Base-by-base conservation (phyloP, 1,140 invertebrate species). In the Stegodyphus dumicola region DNA sequence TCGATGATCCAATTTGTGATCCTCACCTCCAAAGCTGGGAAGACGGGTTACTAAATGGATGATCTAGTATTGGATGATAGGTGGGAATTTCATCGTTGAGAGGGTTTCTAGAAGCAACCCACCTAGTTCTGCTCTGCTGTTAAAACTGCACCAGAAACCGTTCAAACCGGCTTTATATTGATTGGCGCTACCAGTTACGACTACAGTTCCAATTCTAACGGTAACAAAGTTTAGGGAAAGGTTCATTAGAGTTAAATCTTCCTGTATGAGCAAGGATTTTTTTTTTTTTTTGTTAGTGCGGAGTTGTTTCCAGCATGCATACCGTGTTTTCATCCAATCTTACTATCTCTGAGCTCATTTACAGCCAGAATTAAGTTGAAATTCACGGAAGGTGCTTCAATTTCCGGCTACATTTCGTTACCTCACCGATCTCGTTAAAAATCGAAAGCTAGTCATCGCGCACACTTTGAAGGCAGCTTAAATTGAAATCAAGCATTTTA, bases 61-160 rank as follows among this genome's bases (percentile, higher is more conserved):
- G 80, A 83, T 75, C 71, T 73, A 67, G 56, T 83, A 67, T 56
- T n/a, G 15, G 18, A 75, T 75, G 70, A 83, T 83, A 75, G 70
- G 80, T 74, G 70, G 71, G 80, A 83, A 83, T 75, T 83, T 75
- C n/a, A 67, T 81, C 70, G 33, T 53, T 71, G 76, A 69, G 66
- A 69, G 65, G 13, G 13, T 66, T 65, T 48, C 13, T 66, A 48
- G 65, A 48, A n/a, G 6, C 33, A 33, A 0, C 17, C 18, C 48
- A 49, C 60, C 66, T 18, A n/a, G 17, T 51, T 56, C 18, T 71
- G 6, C 48, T n/a, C 18, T 17, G 15, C 33, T 15, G 18, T 71
- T 56, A 71, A 80, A 80, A 71, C 4, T 69, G 52, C 33, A 9
- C 56, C 15, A n/a, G 33, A 17, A 80, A 71, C 69, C 18, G 67